Percentiles rank a stretch among this genome's conserved stretches.
These are phyloP conservation scores for Ichneumoninae sp. DNA, from an alignment of 2,888 invertebrate species.

Conservation along the genomic window DNA sequence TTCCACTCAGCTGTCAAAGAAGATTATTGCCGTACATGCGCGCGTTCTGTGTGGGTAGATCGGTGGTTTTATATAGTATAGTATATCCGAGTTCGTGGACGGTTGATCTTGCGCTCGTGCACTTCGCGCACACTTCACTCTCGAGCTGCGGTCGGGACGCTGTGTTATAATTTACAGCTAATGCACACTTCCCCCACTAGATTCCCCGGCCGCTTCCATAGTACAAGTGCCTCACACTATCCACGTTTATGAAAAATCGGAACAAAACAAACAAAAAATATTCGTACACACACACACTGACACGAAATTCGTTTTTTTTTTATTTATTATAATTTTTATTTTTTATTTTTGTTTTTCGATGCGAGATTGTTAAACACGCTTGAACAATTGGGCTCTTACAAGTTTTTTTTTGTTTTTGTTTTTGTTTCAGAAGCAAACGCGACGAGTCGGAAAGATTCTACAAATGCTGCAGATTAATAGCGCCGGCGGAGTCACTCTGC, in stretches of 20 bases:
- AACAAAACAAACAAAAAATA: conserved; percentile 38
- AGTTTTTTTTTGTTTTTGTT: conserved; percentile 27
- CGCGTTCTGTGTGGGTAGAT: neutral
- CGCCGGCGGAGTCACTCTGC: conserved; percentile 58
- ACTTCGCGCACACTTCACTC: conserved; percentile 61
- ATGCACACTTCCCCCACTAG: conserved; percentile 28
- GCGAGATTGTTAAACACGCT: conserved; percentile 12
- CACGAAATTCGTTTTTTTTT: conserved; percentile 12
- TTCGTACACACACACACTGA: conserved; percentile 49
- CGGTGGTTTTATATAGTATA: conserved; percentile 12
- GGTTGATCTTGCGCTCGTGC: conserved; percentile 64
- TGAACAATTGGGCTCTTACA: neutral
- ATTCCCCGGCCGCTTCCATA: conserved; percentile 30
- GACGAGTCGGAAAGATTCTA: conserved; percentile 16
- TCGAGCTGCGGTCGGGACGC: conserved; percentile 32
- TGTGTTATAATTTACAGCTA: conserved; percentile 5
- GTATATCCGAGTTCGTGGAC: conserved; percentile 63
- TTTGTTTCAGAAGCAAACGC: conserved; percentile 17
- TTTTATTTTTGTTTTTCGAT: neutral
- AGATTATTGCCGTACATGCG: conserved; percentile 27
- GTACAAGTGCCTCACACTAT: conserved; percentile 51
- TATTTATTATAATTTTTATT: conserved; percentile 16
- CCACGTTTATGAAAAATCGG: neutral
- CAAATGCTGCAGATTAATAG: conserved; percentile 27
- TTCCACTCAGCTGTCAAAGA: conserved; percentile 64